Percentiles rank a stretch among this genome's conserved stretches.
These are phyloP conservation scores for Lissonota sp. DNA, from an alignment of 2,888 invertebrate genomes.

Conservation along the genomic window DNA sequence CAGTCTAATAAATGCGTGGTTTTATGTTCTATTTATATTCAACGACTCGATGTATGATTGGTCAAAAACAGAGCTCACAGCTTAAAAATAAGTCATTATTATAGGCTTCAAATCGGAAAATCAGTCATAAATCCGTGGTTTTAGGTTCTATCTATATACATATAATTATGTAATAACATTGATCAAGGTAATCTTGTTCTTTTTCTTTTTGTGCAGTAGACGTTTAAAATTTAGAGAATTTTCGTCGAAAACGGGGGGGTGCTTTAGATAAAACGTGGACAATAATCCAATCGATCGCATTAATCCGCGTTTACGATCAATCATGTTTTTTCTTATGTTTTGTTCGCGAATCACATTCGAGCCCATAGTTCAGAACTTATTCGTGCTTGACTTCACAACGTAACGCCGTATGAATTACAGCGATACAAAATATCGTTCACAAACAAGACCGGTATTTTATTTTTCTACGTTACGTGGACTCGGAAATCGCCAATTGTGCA, in stretches of 20 bases:
- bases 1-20: no score
- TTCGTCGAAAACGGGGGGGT: constrained; percentile 77
- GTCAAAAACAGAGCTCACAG: no score
- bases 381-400: neutral
- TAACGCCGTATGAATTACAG: constrained; percentile 28
- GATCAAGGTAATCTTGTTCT: constrained; percentile 77
- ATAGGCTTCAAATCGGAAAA: no score
- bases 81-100: no score
- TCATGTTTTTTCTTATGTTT: constrained; percentile 17
- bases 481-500: constrained; percentile 65
- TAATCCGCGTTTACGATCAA: constrained; percentile 50
- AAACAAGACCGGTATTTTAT: constrained; percentile 69
- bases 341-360: constrained; percentile 31
- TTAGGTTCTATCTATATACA: constrained; percentile 39
- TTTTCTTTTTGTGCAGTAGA: constrained; percentile 82
- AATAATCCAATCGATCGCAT: constrained; percentile 70
- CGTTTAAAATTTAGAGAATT: constrained; percentile 80
- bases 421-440: constrained; percentile 38
- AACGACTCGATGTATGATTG: no score
- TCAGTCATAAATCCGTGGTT: no score
- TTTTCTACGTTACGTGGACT: constrained; percentile 67
- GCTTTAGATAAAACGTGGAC: constrained; percentile 80
- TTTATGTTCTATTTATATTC: no score
- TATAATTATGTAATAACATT: constrained; percentile 81
- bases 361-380: constrained; percentile 38